These are phyloP conservation scores for Haliaeetus leucogaster DNA, from an alignment of 2,113 vertebrate species.

Conservation along the genomic window DNA sequence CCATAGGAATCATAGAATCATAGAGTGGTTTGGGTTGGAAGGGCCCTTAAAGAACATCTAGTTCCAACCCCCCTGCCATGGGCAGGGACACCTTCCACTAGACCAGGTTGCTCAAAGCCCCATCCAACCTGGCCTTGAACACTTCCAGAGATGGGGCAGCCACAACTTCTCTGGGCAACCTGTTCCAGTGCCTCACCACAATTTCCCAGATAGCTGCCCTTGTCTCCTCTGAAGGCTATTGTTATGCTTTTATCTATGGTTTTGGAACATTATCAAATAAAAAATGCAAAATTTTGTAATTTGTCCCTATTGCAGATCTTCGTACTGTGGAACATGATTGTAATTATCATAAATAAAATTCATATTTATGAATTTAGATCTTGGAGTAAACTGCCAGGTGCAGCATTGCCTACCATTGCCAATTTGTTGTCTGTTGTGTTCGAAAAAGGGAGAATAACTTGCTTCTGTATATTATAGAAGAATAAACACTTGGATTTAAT, in stretches of 20 bases:
- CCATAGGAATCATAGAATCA: not conserved
- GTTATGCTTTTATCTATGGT: slow-evolving; percentile 1
- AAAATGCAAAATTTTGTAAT: slow-evolving; percentile 46
- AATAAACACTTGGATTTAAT: slow-evolving; percentile 40
- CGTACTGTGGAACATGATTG: slow-evolving; percentile 52
- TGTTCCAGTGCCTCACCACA: too few relatives aligned
- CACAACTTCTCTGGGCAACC: too few relatives aligned
- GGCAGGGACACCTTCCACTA: too few relatives aligned
- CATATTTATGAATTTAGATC: slow-evolving; percentile 70
- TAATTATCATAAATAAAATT: slow-evolving; percentile 73
- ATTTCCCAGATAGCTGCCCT: slow-evolving; percentile 11
- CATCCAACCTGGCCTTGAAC: too few relatives aligned
- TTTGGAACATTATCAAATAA: slow-evolving; percentile 60
- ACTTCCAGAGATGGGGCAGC: too few relatives aligned
- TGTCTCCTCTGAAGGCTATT: slow-evolving; percentile 31
- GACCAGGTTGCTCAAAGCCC: too few relatives aligned
- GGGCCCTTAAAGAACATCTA: too few relatives aligned
- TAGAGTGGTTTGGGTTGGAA: too few relatives aligned
- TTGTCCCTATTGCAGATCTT: slow-evolving; percentile 59
- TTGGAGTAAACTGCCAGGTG: slow-evolving; percentile 71
- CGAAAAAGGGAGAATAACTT: slow-evolving; percentile 51
- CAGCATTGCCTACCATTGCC: slow-evolving; percentile 60
- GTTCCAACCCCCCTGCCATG: too few relatives aligned
- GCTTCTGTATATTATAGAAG: slow-evolving; percentile 33
- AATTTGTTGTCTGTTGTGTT: slow-evolving; percentile 63